Conservation (phyloP, 2,888 invertebrate species). For the Rhorus exstirpatorius region DNA sequence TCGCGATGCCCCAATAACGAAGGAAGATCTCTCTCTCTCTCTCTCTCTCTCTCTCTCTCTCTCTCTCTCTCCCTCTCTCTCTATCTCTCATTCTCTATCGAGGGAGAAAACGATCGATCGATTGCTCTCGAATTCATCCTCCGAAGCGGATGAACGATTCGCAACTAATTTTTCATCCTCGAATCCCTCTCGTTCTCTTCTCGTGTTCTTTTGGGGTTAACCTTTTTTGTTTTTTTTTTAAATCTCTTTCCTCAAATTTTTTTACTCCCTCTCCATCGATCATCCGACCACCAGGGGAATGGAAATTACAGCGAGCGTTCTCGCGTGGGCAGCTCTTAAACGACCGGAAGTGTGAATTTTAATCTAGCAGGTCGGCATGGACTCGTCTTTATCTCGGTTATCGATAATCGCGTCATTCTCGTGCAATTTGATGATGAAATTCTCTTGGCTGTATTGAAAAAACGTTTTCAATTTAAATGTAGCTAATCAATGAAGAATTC, state of each 20-base stretch:
- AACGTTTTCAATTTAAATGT: no score
- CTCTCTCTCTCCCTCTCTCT: not conserved
- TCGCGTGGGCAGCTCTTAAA: constrained; percentile 16
- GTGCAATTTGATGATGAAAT: constrained; percentile 53
- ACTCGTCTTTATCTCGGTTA: not conserved
- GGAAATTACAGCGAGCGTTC: constrained; percentile 41
- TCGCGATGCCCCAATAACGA: not conserved
- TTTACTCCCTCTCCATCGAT: constrained; percentile 32
- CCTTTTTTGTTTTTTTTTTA: not conserved
- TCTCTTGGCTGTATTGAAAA: not conserved
- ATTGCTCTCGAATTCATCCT: not conserved
- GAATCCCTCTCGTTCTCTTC: not conserved
- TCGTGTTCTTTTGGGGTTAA: not conserved
- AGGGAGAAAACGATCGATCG: constrained; percentile 11
- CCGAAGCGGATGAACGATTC: constrained; percentile 1
- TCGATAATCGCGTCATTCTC: constrained; percentile 57
- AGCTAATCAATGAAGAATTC: no score
- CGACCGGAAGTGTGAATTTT: constrained; percentile 23
- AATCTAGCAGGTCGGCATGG: no score
- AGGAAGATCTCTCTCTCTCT: not conserved
- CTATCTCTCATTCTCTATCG: not conserved
- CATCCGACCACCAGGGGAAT: constrained; percentile 23
- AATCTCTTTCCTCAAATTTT: constrained; percentile 4
- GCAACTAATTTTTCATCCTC: constrained; percentile 1
- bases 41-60: not conserved